Base-by-base conservation (phyloP, 1,140 invertebrate genomes). In the Polypedilum pembai region DNA sequence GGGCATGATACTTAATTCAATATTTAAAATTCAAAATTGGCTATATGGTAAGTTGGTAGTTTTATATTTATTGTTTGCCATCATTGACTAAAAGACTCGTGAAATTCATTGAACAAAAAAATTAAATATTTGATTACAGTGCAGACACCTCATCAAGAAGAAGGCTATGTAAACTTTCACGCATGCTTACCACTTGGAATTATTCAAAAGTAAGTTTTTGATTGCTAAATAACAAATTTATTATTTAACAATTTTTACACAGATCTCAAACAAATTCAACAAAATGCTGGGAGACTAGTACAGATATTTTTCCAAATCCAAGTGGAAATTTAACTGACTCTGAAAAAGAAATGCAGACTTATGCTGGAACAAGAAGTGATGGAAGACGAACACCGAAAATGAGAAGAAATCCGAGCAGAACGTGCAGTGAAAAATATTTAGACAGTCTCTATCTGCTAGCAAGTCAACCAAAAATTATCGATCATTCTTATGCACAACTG, bases 21-120 rank as follows among this genome's bases (percentile, higher is more conserved):
- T 93, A 7, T 94, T 93, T 80, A 92, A 92, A 81, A 93, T 91
- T 77, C 88, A 91, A 76, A 87, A 87, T 76, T 94, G 92, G 92
- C 80, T 94, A 1, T 93, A 93, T 78, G 45, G 45, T 56, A 56
- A 56, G n/a, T 56, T 56, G 4, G 10, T n/a, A n/a, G 10, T n/a
- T 15, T 56, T 45, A n/a, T n/a, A n/a, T 5, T 33, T 33, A 33
- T 33, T 33, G 5, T 33, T 33, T 33, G 5, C 24, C 24, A 33
- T 33, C 24, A 33, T 33, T 33, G 24, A 33, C n/a, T n/a, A n/a
- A 33, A 33, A 33, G 1, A 33, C 24, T 33, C 24, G 24, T 33
- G 24, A 33, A 33, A 33, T 33, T 33, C 24, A 33, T 33, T 33
- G 24, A 33, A 33, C 24, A 33, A 33, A 33, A 33, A 33, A 33